Conservation (phyloP, 2,113 vertebrate genomes). For the Puffinus mauretanicus region DNA sequence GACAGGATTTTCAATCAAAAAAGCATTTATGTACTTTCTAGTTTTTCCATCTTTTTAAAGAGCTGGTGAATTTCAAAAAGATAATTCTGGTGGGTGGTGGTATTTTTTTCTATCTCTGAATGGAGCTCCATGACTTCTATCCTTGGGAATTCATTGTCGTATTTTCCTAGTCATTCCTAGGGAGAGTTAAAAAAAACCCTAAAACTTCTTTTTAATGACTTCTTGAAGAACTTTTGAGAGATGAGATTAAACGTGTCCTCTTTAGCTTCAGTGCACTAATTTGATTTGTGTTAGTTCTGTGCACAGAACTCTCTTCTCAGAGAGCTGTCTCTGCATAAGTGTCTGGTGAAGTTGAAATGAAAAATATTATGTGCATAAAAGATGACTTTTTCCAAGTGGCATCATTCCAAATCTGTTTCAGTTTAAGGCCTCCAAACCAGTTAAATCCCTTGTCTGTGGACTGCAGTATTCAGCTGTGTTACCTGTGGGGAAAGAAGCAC, state of each 20-base stretch:
- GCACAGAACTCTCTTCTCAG: background rate
- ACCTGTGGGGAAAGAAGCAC: background rate
- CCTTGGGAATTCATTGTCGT: background rate
- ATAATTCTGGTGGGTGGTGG: fast-evolving
- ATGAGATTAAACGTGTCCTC: slow-evolving; percentile 29
- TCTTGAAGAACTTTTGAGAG: background rate
- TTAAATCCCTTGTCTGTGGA: background rate
- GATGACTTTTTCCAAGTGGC: slow-evolving; percentile 13
- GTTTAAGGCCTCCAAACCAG: background rate
- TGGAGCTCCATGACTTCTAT: background rate
- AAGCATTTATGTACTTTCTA: fast-evolving
- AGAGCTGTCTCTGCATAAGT: background rate
- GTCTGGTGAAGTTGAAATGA: slow-evolving; percentile 20
- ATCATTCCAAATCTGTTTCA: background rate
- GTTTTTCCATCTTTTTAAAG: background rate
- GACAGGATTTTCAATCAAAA: background rate
- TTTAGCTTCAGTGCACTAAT: slow-evolving; percentile 60
- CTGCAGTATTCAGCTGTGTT: background rate
- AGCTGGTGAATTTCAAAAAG: background rate
- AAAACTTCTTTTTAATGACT: background rate
- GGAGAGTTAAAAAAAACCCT: background rate
- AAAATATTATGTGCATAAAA: slow-evolving; percentile 58
- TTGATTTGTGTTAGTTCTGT: slow-evolving; percentile 26
- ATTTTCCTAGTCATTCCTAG: background rate
- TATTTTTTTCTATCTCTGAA: background rate